phyloP scores from a whole-genome alignment of 2,888 invertebrate species.

The Polymixis flavicincta region DNA sequence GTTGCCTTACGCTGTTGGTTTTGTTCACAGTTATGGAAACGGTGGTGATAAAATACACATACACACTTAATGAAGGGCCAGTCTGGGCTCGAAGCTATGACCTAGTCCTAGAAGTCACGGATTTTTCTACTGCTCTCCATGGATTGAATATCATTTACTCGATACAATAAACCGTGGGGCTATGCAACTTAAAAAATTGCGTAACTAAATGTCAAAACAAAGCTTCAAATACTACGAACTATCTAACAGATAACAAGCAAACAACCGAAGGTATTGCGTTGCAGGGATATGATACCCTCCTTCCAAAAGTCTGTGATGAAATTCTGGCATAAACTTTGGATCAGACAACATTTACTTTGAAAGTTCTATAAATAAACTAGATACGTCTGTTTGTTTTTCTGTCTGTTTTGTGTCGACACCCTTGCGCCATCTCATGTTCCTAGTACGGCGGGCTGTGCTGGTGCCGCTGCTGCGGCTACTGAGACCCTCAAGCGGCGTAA shows the following conservation, averaged over 20 bases:
- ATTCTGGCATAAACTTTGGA: neutral
- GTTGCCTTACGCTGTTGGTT: no score
- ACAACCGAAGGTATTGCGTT: slow-evolving; percentile 7
- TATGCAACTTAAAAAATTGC: neutral
- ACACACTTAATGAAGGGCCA: neutral
- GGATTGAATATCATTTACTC: no score
- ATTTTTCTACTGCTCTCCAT: neutral
- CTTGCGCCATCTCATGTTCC: no score
- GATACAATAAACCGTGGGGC: no score
- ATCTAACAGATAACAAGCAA: slow-evolving; percentile 8
- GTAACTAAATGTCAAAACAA: slow-evolving; percentile 6
- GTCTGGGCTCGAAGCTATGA: neutral
- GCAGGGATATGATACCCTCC: slow-evolving; percentile 4
- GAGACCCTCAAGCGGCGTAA: no score
- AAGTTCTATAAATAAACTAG: neutral
- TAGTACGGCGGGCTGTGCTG: no score
- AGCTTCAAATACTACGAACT: slow-evolving; percentile 1
- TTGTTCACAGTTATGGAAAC: neutral
- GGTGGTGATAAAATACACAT: neutral
- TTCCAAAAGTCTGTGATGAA: neutral
- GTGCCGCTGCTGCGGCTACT: no score
- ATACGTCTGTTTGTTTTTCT: no score
- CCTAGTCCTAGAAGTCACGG: neutral
- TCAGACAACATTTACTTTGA: neutral
- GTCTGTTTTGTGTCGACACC: no score